Base-by-base conservation (phyloP, 2,797 vertebrate genomes). In the Lophius americanus region DNA sequence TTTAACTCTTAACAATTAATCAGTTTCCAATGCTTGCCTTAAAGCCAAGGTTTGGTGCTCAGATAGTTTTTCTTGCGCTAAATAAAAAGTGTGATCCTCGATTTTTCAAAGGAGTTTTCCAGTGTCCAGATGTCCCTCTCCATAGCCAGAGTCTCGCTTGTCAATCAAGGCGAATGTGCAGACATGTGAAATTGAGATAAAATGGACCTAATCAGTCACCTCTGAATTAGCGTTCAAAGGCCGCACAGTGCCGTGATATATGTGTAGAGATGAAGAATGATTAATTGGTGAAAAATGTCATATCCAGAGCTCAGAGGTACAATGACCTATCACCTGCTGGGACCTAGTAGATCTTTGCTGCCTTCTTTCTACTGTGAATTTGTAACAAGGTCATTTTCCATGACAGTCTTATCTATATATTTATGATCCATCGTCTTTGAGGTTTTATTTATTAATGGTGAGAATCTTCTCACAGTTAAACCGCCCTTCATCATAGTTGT, bases 281-380 rank as follows among this genome's bases (percentile, higher is more conserved):
- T 50, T 64, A 3, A 6, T 6, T 59, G 14, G 9, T 52, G 13
- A 48, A 8, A 53, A 64, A 35, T 36, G 44, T 41, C 50, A 38
- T 13, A 2, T 66, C 32, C 38, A 23, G 23, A 6, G 1, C 14
- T 12, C 46, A 39, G 36, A 54, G 35, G 8, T 35, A 14, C 33
- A 36, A 0, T 38, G 39, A 43, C 9, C 9, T 2, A n/a, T 47
- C 44, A 0, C 39, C 7, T 11, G 9, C 41, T 63, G 13, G 14
- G 63, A 44, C 23, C 23, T 23, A 23, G 23, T 23, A 23, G 23
- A 23, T 23, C 23, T 23, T 23, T 23, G 23, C 47, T 57, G 51
- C 35, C 33, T 23, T 6, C 62, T 39, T 46, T 39, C 13, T 36
- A 46, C 43, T 64, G 65, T 87, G 74, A 91, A 90, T 83, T 42